These are phyloP conservation scores for Diachrysia chrysitis DNA, from an alignment of 2,888 invertebrate genomes.

Conservation along the genomic window DNA sequence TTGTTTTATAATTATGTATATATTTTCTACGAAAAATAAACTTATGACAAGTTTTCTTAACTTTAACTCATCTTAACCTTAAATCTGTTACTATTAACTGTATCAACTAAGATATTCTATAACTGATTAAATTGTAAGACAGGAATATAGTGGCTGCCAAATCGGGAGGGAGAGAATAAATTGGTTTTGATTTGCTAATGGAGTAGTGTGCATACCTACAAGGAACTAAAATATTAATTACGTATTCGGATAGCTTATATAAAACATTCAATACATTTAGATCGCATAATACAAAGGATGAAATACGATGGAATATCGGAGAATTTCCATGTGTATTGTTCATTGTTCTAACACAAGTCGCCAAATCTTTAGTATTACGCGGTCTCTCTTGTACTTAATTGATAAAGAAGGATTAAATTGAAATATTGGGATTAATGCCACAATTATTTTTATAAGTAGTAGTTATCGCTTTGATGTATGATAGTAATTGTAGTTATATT, in stretches of 20 bases:
- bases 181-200: conserved; percentile 70
- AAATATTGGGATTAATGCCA: conserved; percentile 30
- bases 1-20: too few relatives aligned
- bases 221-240: conserved; percentile 60
- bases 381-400: conserved; percentile 25
- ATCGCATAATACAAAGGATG: conserved; percentile 30
- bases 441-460: conserved; percentile 10
- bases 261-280: conserved; percentile 37
- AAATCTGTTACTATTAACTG: neutral
- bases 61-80: too few relatives aligned
- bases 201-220: too few relatives aligned
- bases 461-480: conserved; percentile 11
- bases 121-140: neutral
- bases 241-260: conserved; percentile 29
- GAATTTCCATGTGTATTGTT: conserved; percentile 28
- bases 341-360: conserved; percentile 14
- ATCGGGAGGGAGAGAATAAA: conserved; percentile 53
- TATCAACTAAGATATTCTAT: neutral
- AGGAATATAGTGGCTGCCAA: conserved; percentile 26
- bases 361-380: conserved; percentile 29
- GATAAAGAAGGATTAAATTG: conserved; percentile 26
- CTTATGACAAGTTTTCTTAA: too few relatives aligned
- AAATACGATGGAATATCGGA: conserved; percentile 32
- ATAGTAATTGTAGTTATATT: neutral
- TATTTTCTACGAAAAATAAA: too few relatives aligned